Evolutionary conservation across 2,797 vertebrate species (phyloP), one percentile per base, ranked within the genome.

Genomic region (Poecilia velifera): DNA sequence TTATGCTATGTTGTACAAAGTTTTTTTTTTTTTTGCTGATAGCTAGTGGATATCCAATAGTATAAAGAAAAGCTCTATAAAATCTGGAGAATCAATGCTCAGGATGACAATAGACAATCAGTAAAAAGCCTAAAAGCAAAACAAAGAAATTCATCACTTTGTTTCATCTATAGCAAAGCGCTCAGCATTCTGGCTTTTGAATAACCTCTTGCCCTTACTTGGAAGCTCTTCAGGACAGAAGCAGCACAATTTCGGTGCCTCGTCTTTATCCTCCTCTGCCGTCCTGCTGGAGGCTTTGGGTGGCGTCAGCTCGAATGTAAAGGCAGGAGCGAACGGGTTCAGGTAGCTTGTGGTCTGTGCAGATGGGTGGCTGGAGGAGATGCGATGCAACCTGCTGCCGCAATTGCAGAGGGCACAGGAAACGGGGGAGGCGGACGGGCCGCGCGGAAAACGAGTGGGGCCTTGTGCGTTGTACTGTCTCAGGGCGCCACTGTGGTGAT

Each of bases 401-500:
- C 14, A 95, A 90, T 71, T 94, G 93, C 91, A 99, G 81, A 88
- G 82, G 59, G 82, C 92, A 49, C 95, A 96, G 77, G 87, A 81
- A 8, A 93, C 78, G 0, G 97, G 97, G 36, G 96, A 96, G 66
- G 95, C 95, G 0, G 87, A 87, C n/a, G 97, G 97, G 3, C 97
- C 97, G 0, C 95, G 96, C 1, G 97, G 97, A 31, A 96, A 64
- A 3, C 84, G 87, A 3, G 85, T 73, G 4, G 85, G 72, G 0
- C 93, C 82, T 20, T 45, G 28, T n/a, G 85, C 87, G 2, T 73
- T 55, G 4, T 97, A 97, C 39, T 91, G 94, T 72, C 98, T 95
- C 80, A 95, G 89, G 9, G 97, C 97, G 4, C 98, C 97, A 0
- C 98, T 97, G 91, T 99, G 98, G 86, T 96, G 95, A 78, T 90